A percentile compares a stretch with the other conserved stretches of the same genome.
phyloP scores from a whole-genome alignment of 2,797 vertebrate genomes.

The Centroberyx gerrardi region DNA sequence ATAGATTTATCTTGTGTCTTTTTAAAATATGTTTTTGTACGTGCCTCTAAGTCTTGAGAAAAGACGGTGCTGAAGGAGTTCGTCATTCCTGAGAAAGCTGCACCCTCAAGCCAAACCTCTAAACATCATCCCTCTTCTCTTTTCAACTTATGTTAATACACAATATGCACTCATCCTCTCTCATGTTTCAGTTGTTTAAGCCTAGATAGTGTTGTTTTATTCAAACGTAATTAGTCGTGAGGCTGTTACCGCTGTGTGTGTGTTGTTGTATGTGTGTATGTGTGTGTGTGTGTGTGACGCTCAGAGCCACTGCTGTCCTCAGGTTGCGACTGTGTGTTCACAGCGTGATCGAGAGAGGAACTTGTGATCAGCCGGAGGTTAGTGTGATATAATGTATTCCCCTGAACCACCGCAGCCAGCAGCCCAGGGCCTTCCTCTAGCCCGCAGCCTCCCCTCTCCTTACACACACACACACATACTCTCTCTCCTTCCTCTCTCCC shows the following conservation, averaged over 20 bases:
- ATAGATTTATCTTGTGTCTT: slow-evolving; percentile 35
- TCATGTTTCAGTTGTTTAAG: slow-evolving; percentile 71
- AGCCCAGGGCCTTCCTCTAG: slow-evolving; percentile 79
- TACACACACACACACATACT: slow-evolving; percentile 19
- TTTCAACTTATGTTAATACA: slow-evolving; percentile 78
- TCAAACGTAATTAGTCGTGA: slow-evolving; percentile 78
- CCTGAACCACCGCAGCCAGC: slow-evolving; percentile 70
- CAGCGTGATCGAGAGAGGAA: slow-evolving; percentile 74
- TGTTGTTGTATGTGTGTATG: slow-evolving; percentile 23
- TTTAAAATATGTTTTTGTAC: slow-evolving; percentile 63
- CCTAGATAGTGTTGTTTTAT: slow-evolving; percentile 78
- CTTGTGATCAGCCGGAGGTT: slow-evolving; percentile 73
- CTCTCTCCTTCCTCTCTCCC: slow-evolving; percentile 32
- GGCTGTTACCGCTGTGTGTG: slow-evolving; percentile 38
- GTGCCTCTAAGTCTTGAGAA: slow-evolving; percentile 31
- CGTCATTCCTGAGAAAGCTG: slow-evolving; percentile 21
- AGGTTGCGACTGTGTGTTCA: slow-evolving; percentile 75
- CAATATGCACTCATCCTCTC: slow-evolving; percentile 61
- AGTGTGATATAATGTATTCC: slow-evolving; percentile 79
- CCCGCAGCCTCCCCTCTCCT: slow-evolving; percentile 65
- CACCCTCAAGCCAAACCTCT: slow-evolving; percentile 64
- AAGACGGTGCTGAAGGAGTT: neutral
- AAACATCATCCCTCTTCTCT: slow-evolving; percentile 64
- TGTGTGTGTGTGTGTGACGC: slow-evolving; percentile 39
- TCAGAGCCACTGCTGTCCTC: slow-evolving; percentile 73